Conservation (phyloP, 2,797 vertebrate genomes). For the Mus spretus region DNA sequence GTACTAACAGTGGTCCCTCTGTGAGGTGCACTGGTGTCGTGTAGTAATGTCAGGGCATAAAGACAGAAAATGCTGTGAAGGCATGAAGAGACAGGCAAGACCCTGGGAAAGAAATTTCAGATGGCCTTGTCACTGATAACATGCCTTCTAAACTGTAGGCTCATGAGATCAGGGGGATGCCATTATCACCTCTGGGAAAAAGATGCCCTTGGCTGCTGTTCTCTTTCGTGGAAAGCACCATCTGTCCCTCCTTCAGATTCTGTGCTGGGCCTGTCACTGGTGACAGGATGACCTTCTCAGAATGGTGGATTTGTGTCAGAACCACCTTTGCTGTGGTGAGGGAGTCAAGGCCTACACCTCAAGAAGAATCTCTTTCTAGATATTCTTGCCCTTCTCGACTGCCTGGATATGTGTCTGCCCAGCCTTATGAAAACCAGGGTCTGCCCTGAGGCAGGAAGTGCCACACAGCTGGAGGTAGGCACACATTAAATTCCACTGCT, state of each 20-base stretch:
- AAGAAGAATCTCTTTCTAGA: neutral
- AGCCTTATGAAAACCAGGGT: neutral
- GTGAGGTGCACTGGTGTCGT: neutral
- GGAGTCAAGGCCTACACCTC: neutral
- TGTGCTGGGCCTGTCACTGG: neutral
- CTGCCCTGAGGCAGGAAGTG: neutral
- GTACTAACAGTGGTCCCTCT: neutral
- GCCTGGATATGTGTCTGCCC: neutral
- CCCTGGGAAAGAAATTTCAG: neutral
- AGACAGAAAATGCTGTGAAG: neutral
- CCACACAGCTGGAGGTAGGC: neutral
- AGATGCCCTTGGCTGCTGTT: neutral
- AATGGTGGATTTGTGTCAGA: neutral
- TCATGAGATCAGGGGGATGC: neutral
- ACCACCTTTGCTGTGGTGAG: neutral
- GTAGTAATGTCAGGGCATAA: fast-evolving
- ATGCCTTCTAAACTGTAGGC: neutral
- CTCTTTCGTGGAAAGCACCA: neutral
- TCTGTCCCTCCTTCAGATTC: constrained; percentile 27
- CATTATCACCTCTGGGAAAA: constrained; percentile 40
- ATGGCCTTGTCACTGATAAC: neutral
- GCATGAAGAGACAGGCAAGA: neutral
- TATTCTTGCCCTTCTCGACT: neutral
- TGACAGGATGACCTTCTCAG: neutral
- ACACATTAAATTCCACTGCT: neutral